These are phyloP conservation scores for Zosterops japonicus DNA, from an alignment of 2,113 vertebrate genomes.

Conservation along the genomic window DNA sequence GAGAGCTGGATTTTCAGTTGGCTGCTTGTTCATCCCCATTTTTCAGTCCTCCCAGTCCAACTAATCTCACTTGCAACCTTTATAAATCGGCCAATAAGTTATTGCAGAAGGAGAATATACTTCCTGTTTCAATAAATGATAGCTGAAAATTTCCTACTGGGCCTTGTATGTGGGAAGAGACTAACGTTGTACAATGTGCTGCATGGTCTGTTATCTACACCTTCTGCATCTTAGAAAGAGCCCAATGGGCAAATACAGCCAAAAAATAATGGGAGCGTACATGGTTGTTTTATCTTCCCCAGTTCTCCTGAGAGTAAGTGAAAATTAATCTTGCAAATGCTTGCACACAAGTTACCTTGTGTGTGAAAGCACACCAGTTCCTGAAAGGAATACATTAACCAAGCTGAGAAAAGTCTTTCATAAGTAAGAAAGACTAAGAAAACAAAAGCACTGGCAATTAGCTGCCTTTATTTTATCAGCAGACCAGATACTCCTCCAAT, in stretches of 20 bases:
- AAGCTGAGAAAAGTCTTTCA: neutral
- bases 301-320: neutral
- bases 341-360: neutral
- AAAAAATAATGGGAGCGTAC: neutral
- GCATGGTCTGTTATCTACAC: neutral
- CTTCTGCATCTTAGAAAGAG: neutral
- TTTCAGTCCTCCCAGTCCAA: slow-evolving; percentile 20
- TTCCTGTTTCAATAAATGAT: slow-evolving; percentile 37
- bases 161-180: slow-evolving; percentile 4
- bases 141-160: slow-evolving; percentile 19
- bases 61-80: slow-evolving; percentile 32
- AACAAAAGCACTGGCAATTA: neutral
- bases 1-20: slow-evolving; percentile 40
- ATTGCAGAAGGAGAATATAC: slow-evolving; percentile 45
- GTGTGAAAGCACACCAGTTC: neutral
- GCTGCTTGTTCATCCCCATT: neutral
- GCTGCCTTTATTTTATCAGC: neutral
- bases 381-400: neutral
- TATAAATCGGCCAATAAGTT: slow-evolving; percentile 27
- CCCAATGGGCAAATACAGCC: neutral
- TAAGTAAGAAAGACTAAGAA: neutral
- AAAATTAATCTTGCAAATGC: slow-evolving; percentile 4
- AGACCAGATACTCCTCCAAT: neutral
- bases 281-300: neutral
- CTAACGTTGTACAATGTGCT: neutral